phyloP scores from a whole-genome alignment of 2,113 vertebrate genomes.

The Bufo bufo region DNA sequence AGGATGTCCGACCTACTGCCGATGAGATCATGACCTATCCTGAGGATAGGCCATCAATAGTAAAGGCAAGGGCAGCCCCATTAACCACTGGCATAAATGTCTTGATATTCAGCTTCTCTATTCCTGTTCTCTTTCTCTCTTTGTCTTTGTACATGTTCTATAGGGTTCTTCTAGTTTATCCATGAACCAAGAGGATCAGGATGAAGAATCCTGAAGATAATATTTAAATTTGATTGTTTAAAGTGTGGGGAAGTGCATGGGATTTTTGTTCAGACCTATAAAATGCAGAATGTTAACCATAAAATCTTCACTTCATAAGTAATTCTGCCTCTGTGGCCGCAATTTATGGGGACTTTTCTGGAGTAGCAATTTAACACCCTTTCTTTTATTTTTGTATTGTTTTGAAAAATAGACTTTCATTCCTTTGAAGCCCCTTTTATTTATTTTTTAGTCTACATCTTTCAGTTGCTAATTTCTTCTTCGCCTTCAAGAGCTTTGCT shows the following conservation, averaged over 20 bases:
- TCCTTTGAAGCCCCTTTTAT: neutral
- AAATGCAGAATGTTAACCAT: neutral
- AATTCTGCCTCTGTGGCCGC: neutral
- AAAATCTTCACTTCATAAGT: neutral
- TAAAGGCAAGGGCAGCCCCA: too few species aligned
- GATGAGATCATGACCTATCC: too few species aligned
- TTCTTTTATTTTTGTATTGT: neutral
- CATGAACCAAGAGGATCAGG: neutral
- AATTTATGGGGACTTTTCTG: neutral
- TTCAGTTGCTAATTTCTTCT: conserved; percentile 42
- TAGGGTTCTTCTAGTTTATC: neutral
- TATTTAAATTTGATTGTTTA: neutral
- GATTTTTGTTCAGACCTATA: neutral
- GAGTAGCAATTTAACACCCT: neutral
- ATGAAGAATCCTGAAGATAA: neutral
- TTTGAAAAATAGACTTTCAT: neutral
- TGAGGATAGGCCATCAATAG: too few species aligned
- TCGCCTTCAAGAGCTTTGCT: neutral
- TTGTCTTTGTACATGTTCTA: too few species aligned
- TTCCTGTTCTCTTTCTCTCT: too few species aligned
- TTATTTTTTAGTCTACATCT: neutral
- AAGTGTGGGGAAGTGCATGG: neutral
- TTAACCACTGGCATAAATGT: too few species aligned
- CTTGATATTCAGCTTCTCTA: too few species aligned
- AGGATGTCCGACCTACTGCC: too few species aligned